Base-by-base conservation (phyloP, 2,888 invertebrate genomes). In the Drymonia ruficornis region DNA sequence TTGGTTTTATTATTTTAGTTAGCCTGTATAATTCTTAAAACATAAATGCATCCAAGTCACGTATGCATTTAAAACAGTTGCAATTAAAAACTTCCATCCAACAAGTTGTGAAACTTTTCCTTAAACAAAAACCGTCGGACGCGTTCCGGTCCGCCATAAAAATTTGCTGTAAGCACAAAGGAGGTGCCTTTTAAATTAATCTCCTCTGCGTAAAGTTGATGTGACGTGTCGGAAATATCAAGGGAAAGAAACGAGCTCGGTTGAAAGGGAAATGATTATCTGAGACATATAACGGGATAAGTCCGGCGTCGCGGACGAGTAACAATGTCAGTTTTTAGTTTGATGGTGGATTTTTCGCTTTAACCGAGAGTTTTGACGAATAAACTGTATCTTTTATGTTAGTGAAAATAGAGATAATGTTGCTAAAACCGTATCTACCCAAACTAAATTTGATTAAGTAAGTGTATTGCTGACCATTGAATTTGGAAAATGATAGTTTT, bases 121-220 rank as follows among this genome's bases (percentile, higher is more conserved):
- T 18, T 47, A 34, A 47, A 47, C 47, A 34, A 47, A 47, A 34
- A 18, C 16, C 18, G 47, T 45, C 47, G 23, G 23, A 2, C 18
- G 31, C 46, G 46, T 46, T 34, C 31, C n/a, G 31, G 34, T 16
- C 34, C 18, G 47, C 18, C 52, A 42, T 65, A 56, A 52, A 56
- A 56, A 45, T 31, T 47, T 51, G 31, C 31, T 49, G 11, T 16
- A 53, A 55, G 34, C 31, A 47, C 47, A 47, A 47, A 47, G 47
- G 34, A 49, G 56, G 36, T 28, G 36, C 34, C n/a, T 54, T 50
- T 59, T 51, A 48, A 45, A 56, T 49, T 52, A 63, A 55, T 57
- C 55, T 58, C 45, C 46, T 38, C 45, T 49, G 12, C 29, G 47
- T 51, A 46, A 57, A 56, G 18, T 50, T 50, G 38, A 53, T 44